These are phyloP conservation scores for Dendrocopos noguchii DNA, from an alignment of 2,113 vertebrate species.

Conservation along the genomic window DNA sequence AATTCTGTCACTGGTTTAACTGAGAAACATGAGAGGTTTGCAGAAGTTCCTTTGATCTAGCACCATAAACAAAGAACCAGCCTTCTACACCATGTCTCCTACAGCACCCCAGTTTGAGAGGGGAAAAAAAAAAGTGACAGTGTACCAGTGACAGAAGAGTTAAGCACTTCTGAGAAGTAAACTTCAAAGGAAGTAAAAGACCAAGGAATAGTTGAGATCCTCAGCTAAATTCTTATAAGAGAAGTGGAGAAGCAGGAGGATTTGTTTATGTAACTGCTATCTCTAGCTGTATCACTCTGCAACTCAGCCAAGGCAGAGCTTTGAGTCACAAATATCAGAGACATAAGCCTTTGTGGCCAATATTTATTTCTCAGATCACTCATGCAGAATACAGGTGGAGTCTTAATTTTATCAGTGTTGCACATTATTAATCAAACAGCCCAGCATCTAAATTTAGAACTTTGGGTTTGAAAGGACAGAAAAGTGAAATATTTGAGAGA, in stretches of 20 bases:
- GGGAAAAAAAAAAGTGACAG: not conserved
- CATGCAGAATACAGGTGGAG: not conserved
- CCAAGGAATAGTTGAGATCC: not conserved
- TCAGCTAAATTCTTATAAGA: not conserved
- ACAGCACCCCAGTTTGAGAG: not conserved
- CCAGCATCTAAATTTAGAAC: not conserved
- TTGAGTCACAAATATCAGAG: not conserved
- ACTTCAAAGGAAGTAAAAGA: not conserved
- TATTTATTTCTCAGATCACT: not conserved
- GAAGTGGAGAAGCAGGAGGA: not conserved
- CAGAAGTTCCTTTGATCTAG: not conserved
- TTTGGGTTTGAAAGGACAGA: too few relatives aligned
- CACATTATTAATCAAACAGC: not conserved
- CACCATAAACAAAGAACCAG: not conserved
- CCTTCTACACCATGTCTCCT: not conserved
- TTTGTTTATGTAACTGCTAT: constrained; percentile 15
- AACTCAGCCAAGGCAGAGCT: not conserved
- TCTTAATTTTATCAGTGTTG: not conserved
- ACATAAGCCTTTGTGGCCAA: not conserved
- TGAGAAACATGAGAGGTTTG: not conserved
- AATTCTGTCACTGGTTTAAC: not conserved
- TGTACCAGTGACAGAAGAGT: not conserved
- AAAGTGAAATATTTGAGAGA: not conserved
- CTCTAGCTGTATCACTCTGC: constrained; percentile 3
- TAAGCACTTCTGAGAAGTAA: not conserved